Evolutionary conservation across 1,140 invertebrate species (phyloP).

Genomic region (Bombus waltoni): DNA sequence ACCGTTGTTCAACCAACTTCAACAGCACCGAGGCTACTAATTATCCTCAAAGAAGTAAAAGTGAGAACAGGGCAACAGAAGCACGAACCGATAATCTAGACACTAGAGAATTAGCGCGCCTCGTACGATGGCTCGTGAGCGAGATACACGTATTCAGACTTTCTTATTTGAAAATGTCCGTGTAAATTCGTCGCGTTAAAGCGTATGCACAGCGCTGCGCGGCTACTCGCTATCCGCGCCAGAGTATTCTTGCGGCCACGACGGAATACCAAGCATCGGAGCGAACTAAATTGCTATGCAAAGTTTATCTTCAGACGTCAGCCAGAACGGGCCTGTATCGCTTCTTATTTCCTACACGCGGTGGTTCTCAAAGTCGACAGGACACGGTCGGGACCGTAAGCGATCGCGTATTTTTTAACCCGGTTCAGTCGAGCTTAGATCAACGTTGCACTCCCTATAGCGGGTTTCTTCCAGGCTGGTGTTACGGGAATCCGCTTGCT

Average conservation of each 20-base stretch:
- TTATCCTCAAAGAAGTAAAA: not conserved
- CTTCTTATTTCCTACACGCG: conserved; percentile 26
- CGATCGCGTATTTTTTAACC: not conserved
- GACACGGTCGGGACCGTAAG: not conserved
- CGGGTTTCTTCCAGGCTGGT: not conserved
- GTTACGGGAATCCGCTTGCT: not conserved
- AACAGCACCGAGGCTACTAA: not conserved
- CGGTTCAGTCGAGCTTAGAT: not conserved
- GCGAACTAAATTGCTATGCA: conserved; percentile 34
- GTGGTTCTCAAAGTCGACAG: not conserved
- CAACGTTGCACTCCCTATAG: not conserved
- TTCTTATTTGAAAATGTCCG: conserved; percentile 15
- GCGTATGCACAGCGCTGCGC: not conserved
- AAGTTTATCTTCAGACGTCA: conserved; percentile 25
- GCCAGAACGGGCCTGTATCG: conserved; percentile 21
- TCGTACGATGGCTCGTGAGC: not conserved
- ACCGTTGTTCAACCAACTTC: not conserved
- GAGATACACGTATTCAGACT: not conserved
- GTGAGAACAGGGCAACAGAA: not conserved
- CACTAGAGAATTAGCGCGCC: not conserved
- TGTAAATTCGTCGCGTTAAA: not conserved
- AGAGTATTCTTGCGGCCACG: not conserved
- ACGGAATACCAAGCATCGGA: conserved; percentile 20
- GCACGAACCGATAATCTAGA: not conserved
- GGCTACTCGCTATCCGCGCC: too few relatives aligned